A percentile compares a stretch with the other conserved stretches of the same genome.
Conservation (phyloP, 2,113 vertebrate genomes). For the Tor tambroides region DNA sequence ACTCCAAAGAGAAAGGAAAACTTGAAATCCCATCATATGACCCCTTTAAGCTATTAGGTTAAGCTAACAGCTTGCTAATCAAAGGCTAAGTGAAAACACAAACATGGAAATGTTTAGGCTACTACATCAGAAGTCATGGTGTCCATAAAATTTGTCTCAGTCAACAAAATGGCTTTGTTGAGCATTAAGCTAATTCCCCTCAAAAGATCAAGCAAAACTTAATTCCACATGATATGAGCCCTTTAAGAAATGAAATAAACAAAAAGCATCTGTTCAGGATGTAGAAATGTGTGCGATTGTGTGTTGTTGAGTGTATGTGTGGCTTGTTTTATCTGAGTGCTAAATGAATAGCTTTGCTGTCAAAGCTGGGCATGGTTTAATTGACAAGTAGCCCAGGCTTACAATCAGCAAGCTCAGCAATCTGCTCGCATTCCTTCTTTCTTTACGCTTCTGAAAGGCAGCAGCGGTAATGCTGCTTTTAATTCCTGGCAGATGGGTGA, state of each 20-base stretch:
- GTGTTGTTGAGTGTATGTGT: not conserved
- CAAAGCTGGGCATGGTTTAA: not conserved
- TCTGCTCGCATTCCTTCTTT: not conserved
- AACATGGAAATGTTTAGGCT: not conserved
- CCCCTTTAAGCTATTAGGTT: not conserved
- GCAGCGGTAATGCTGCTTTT: not conserved
- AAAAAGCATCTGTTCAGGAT: not conserved
- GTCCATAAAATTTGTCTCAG: not conserved
- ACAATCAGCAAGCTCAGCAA: conserved; percentile 15
- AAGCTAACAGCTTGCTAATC: not conserved
- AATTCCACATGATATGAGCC: not conserved
- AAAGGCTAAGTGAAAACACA: not conserved
- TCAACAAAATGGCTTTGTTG: not conserved
- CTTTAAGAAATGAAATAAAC: not conserved
- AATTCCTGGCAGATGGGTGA: conserved; percentile 43
- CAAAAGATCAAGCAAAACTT: not conserved
- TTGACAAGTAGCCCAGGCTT: not conserved
- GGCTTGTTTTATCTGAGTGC: not conserved
- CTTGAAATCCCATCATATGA: too few species aligned
- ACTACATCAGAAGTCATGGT: not conserved
- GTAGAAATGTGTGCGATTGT: not conserved
- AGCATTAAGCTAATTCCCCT: not conserved
- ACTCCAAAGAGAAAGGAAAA: too few species aligned
- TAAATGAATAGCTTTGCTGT: not conserved
- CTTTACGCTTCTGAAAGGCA: not conserved